Base-by-base conservation (phyloP, 1,140 invertebrate species). In the Drosophila bocki region DNA sequence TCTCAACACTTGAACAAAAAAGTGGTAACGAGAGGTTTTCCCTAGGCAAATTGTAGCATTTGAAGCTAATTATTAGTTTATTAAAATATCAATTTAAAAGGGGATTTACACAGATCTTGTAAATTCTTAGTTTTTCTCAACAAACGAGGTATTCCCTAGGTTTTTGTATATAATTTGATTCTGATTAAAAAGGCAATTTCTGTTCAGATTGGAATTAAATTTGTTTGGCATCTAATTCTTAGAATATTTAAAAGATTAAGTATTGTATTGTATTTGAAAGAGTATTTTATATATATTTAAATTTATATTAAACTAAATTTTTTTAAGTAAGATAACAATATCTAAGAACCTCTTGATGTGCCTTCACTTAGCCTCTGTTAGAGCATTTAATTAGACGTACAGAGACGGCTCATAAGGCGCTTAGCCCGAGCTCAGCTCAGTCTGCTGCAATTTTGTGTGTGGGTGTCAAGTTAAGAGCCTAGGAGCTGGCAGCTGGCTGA, bases 331-430 rank as follows among this genome's bases (percentile, higher is more conserved):
- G 11, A 22, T 12, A 7, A 4, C 8, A 19, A 4, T 47, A 11
- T 12, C 12, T 13, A 11, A n/a, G 7, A 35, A 54, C 12, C 51
- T 54, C 17, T 9, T 9, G 12, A 15, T 41, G 50, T 63, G 44
- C 32, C 12, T 8, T 60, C 11, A 32, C 19, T 8, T 12, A 22
- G 12, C 13, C 22, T 41, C 32, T 64, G 63, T 69, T 53, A 48
- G 64, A 62, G 69, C 72, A 75, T 84, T 85, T 85, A 82, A 75
- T 82, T 82, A 80, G 70, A 65, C 39, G 33, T 45, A 68, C 44
- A 22, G 32, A 63, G 47, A 45, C 57, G 37, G 19, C 59, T 62
- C 17, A 48, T 15, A 60, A 53, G 87, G 79, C 62, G 84, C 64
- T 83, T 74, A 79, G 76, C 48, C 54, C 54, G 53, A 50, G 22